Conservation (phyloP, 2,888 invertebrate species). For the Cybosia mesomella region DNA sequence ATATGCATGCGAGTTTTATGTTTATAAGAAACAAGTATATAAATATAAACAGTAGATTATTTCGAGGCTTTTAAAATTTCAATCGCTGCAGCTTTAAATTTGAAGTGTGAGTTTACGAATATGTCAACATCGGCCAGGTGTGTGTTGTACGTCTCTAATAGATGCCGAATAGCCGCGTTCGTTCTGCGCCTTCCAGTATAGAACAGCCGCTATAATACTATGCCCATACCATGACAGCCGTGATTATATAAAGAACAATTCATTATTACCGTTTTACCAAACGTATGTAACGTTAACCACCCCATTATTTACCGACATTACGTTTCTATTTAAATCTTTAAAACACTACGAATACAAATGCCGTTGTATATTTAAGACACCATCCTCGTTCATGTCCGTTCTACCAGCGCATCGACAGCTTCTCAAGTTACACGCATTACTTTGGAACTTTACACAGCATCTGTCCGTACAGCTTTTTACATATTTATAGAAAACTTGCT, state of each 20-base stretch:
- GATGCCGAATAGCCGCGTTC: too few relatives aligned
- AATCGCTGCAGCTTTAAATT: too few relatives aligned
- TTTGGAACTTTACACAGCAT: slow-evolving; percentile 30
- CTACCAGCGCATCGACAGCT: slow-evolving; percentile 24
- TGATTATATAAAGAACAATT: too few relatives aligned
- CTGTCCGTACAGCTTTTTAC: slow-evolving; percentile 29
- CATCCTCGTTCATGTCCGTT: slow-evolving; percentile 20
- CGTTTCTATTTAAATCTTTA: slow-evolving; percentile 13
- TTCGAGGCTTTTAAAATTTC: too few relatives aligned
- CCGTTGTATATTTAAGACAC: slow-evolving; percentile 30
- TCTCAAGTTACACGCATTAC: slow-evolving; percentile 48
- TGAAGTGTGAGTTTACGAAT: too few relatives aligned
- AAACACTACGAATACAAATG: slow-evolving; percentile 14
- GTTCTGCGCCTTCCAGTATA: too few relatives aligned
- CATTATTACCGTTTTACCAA: neutral
- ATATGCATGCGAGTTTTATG: too few relatives aligned
- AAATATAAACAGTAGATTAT: too few relatives aligned
- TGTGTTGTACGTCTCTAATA: too few relatives aligned
- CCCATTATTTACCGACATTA: slow-evolving; percentile 7
- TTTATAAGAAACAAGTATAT: too few relatives aligned
- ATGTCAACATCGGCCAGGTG: too few relatives aligned
- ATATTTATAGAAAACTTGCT: slow-evolving; percentile 41
- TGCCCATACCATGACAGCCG: neutral
- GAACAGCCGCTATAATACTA: too few relatives aligned
- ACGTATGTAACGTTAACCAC: neutral